Percentiles rank a stretch among this genome's conserved stretches.
Evolutionary conservation across 2,113 vertebrate species (phyloP).

Genomic region (Sitta europaea): DNA sequence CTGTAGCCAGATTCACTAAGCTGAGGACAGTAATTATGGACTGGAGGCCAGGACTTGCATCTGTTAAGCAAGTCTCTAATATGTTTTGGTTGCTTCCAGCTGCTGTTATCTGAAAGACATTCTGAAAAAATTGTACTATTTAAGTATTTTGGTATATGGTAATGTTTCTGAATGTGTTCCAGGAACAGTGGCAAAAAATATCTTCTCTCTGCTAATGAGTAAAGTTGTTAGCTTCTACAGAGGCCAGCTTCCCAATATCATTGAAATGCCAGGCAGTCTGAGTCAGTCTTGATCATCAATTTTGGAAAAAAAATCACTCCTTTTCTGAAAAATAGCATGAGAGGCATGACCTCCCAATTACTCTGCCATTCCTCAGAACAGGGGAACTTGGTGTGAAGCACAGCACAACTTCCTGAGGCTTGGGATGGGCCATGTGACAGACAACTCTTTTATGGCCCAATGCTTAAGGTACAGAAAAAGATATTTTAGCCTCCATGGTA

Average conservation of each 20-base stretch:
- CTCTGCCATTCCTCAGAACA: neutral
- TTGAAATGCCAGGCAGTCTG: constrained; percentile 15
- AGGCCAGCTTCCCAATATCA: neutral
- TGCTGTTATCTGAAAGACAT: neutral
- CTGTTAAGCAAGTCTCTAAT: neutral
- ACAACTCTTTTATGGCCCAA: neutral
- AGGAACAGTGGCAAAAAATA: constrained; percentile 6
- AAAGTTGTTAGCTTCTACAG: neutral
- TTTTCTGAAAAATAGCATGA: neutral
- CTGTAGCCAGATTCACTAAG: neutral
- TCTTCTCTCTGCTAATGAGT: neutral
- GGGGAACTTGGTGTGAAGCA: neutral
- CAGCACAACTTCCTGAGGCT: neutral
- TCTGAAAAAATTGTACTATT: neutral
- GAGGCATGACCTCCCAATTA: neutral
- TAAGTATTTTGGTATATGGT: neutral
- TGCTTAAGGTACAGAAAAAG: neutral
- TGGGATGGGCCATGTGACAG: neutral
- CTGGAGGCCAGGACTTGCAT: neutral
- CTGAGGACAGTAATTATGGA: neutral
- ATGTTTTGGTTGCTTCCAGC: neutral
- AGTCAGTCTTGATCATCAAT: neutral
- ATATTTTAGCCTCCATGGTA: neutral
- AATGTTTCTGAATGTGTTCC: neutral
- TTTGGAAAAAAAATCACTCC: neutral